These are phyloP conservation scores for Aporrectodea caliginosa DNA, from an alignment of 1,140 invertebrate species.

Conservation along the genomic window DNA sequence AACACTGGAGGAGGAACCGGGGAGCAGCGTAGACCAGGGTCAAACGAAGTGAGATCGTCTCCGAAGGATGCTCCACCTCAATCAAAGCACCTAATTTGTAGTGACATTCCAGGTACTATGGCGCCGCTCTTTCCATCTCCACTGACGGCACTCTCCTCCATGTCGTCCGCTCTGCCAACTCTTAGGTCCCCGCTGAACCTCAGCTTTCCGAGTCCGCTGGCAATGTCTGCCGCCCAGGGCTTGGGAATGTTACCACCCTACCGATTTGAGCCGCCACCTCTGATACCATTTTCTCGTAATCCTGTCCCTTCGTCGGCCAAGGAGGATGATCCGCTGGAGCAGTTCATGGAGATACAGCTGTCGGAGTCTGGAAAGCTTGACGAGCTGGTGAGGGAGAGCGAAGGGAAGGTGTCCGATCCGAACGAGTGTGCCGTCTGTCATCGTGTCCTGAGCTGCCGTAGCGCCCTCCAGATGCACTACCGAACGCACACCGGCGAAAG, in stretches of 20 bases:
- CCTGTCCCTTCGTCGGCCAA: constrained; percentile 48
- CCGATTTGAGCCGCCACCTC: constrained; percentile 30
- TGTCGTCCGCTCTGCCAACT: constrained; percentile 10
- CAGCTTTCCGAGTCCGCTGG: constrained; percentile 7
- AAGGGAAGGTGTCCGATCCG: constrained; percentile 90
- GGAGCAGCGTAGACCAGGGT: too few relatives aligned
- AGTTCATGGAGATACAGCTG: constrained; percentile 84
- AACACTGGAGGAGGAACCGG: too few relatives aligned
- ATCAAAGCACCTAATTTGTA: background rate
- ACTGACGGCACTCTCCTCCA: constrained; percentile 10
- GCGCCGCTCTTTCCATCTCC: constrained; percentile 5
- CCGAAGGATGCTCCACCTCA: background rate
- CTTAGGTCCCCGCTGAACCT: constrained; percentile 14
- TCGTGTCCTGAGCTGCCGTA: constrained; percentile 92
- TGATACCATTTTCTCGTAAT: constrained; percentile 30
- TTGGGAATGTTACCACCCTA: background rate
- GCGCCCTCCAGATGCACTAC: constrained; percentile 94
- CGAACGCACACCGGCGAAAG: constrained; percentile 96
- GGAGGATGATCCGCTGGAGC: constrained; percentile 68
- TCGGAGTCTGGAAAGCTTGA: constrained; percentile 92
- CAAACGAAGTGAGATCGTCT: background rate
- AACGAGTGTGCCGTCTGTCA: constrained; percentile 98
- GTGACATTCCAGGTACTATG: background rate
- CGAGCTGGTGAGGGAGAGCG: constrained; percentile 91
- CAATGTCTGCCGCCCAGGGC: background rate